Conservation (phyloP, 2,113 vertebrate species). For the Saccopteryx bilineata region DNA sequence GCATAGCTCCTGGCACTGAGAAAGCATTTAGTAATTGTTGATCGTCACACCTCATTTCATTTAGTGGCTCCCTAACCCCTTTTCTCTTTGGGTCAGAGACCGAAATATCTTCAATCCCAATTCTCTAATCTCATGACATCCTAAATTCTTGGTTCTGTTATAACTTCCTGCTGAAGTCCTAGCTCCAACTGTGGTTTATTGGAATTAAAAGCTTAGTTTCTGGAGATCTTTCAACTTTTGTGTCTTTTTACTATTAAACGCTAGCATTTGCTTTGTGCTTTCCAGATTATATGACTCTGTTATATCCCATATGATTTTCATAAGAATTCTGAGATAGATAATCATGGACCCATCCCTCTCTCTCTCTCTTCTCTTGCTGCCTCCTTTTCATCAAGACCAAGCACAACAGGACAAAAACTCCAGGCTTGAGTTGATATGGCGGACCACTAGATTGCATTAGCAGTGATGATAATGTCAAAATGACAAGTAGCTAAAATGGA, state of each 20-base stretch:
- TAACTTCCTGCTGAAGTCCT: not conserved
- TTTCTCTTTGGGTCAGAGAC: not conserved
- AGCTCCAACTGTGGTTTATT: not conserved
- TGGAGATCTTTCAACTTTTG: not conserved
- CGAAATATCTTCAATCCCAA: not conserved
- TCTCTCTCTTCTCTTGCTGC: not conserved
- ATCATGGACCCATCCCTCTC: not conserved
- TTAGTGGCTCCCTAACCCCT: not conserved
- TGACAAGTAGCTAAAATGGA: constrained; percentile 14
- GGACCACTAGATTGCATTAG: not conserved
- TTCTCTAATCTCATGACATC: not conserved
- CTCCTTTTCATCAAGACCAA: not conserved
- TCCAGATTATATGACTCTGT: not conserved
- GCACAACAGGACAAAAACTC: not conserved
- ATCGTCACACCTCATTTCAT: not conserved
- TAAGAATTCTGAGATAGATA: not conserved
- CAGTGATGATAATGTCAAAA: not conserved
- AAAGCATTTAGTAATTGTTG: not conserved
- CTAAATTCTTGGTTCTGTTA: not conserved
- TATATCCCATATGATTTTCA: not conserved
- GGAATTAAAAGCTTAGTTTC: not conserved
- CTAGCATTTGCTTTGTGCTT: not conserved
- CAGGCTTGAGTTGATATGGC: not conserved
- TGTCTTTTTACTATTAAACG: not conserved
- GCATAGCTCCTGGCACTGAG: not conserved